These are phyloP conservation scores for Thaumetopoea pityocampa DNA, from an alignment of 1,140 invertebrate genomes.

Conservation along the genomic window DNA sequence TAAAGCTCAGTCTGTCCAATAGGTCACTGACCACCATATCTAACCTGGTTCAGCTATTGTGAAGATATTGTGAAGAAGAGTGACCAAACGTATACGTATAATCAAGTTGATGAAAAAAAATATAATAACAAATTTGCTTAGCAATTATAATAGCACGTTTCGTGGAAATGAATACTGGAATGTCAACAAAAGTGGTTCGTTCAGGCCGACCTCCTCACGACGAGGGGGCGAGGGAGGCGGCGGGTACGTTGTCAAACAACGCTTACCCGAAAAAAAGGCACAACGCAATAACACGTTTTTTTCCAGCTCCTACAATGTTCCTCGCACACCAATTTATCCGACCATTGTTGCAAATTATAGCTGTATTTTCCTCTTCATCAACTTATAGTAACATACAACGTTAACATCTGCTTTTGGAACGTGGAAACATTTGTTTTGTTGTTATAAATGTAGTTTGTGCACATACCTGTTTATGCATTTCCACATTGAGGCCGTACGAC, in stretches of 20 bases:
- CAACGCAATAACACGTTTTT: conserved; percentile 52
- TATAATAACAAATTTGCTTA: conserved; percentile 1
- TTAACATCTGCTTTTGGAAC: conserved; percentile 25
- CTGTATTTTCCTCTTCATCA: conserved; percentile 34
- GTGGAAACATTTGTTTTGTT: conserved; percentile 37
- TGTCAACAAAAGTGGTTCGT: conserved; percentile 51
- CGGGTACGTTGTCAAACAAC: conserved; percentile 53
- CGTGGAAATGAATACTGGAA: conserved; percentile 52
- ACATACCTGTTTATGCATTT: conserved; percentile 99
- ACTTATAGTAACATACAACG: conserved; percentile 23
- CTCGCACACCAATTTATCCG: conserved; percentile 34
- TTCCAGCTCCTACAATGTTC: conserved; percentile 52
- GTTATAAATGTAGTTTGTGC: too few species aligned
- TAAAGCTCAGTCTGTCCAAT: too few species aligned
- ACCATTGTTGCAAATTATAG: conserved; percentile 37
- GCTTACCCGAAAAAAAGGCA: conserved; percentile 50
- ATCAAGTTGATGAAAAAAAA: conserved; percentile 4
- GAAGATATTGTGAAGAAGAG: conserved; percentile 3
- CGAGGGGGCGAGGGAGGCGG: conserved; percentile 9
- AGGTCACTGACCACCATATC: too few species aligned
- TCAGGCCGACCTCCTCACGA: conserved; percentile 18
- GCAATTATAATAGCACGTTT: conserved; percentile 25
- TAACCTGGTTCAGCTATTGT: not conserved
- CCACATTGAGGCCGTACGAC: conserved; percentile 99
- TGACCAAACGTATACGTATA: not conserved